A percentile compares a stretch with the other conserved stretches of the same genome.
phyloP scores from a whole-genome alignment of 2,888 invertebrate species.

The Masnerella sp. region DNA sequence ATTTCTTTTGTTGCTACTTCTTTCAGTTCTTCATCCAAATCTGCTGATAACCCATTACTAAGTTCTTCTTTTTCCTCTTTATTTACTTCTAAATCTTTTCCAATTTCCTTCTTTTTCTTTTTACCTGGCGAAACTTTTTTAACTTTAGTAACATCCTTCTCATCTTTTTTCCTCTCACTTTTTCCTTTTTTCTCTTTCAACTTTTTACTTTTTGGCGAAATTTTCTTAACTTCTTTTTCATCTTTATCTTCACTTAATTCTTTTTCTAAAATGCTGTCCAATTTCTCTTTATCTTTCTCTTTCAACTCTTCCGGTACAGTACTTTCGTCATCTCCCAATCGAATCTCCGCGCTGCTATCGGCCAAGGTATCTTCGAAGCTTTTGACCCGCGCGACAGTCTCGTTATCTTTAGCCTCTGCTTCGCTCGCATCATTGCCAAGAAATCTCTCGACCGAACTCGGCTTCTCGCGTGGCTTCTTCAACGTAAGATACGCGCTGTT shows the following conservation, averaged over 20 bases:
- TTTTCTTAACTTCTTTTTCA: background rate
- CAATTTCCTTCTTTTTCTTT: background rate
- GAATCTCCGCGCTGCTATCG: constrained; percentile 50
- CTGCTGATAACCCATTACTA: background rate
- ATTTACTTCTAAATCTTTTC: background rate
- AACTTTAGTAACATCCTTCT: too few relatives aligned
- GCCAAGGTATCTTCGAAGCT: constrained; percentile 60
- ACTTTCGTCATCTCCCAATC: constrained; percentile 28
- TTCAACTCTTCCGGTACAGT: background rate
- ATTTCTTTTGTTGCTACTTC: background rate
- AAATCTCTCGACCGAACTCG: constrained; percentile 43
- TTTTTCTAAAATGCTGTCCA: background rate
- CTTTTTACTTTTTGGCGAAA: background rate
- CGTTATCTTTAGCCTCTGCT: constrained; percentile 67
- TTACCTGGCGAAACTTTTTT: too few relatives aligned
- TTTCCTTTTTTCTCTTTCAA: too few relatives aligned
- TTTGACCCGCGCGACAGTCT: constrained; percentile 65
- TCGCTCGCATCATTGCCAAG: constrained; percentile 52
- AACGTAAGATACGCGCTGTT: constrained; percentile 74
- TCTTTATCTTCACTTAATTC: background rate
- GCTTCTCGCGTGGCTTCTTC: constrained; percentile 61
- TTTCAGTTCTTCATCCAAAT: background rate
- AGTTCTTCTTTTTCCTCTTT: background rate
- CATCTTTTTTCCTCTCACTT: too few relatives aligned
- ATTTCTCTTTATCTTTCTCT: background rate